Evolutionary conservation across 2,113 vertebrate genomes (phyloP).

Genomic region (Oryzias curvinotus): DNA sequence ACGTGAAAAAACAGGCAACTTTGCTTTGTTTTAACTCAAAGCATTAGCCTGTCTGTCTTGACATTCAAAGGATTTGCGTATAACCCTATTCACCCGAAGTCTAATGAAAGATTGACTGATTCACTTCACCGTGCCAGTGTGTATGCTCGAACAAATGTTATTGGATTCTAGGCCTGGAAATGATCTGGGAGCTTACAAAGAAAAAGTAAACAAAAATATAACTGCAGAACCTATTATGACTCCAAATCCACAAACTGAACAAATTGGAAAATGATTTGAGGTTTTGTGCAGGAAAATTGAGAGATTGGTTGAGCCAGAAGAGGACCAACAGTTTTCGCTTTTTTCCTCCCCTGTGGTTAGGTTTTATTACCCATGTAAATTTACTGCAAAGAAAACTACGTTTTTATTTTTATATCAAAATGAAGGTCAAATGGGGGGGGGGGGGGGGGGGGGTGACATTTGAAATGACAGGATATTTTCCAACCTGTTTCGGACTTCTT

Average conservation of each 20-base stretch:
- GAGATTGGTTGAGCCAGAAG: neutral
- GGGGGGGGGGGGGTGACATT: too few species aligned
- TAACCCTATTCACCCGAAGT: slow-evolving; percentile 81
- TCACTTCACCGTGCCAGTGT: slow-evolving; percentile 46
- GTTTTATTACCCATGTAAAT: too few species aligned
- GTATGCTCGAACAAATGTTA: slow-evolving; percentile 71
- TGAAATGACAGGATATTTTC: too few species aligned
- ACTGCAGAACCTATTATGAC: slow-evolving; percentile 29
- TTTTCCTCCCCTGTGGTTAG: too few species aligned
- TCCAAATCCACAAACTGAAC: slow-evolving; percentile 31
- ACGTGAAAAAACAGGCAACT: slow-evolving; percentile 38
- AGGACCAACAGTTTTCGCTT: too few species aligned
- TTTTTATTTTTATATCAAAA: too few species aligned
- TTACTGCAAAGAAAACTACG: too few species aligned
- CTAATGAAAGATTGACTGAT: slow-evolving; percentile 86
- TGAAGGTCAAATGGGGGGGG: too few species aligned
- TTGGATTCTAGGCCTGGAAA: slow-evolving; percentile 56
- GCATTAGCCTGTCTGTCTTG: slow-evolving; percentile 80
- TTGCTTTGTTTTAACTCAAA: slow-evolving; percentile 79
- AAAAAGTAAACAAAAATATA: slow-evolving; percentile 17
- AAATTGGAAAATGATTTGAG: slow-evolving; percentile 37
- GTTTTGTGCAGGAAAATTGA: slow-evolving; percentile 14
- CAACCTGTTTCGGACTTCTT: too few species aligned
- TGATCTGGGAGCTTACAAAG: slow-evolving; percentile 43
- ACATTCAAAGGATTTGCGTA: slow-evolving; percentile 78